phyloP scores from a whole-genome alignment of 2,797 vertebrate genomes.

The Scolopax rusticola region DNA sequence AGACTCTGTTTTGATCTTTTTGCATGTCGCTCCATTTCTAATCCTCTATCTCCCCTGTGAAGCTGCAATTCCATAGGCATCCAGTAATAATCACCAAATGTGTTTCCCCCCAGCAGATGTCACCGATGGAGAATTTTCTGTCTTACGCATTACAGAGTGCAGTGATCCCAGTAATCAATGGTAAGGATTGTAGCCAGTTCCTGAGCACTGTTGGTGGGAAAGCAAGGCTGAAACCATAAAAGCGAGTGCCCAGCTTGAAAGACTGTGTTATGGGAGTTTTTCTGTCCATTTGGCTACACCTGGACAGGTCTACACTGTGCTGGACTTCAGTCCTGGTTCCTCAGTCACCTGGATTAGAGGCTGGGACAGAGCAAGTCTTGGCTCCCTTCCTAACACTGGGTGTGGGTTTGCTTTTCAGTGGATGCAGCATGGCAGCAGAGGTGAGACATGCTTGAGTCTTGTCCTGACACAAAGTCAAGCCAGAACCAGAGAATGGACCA shows the following conservation, averaged over 20 bases:
- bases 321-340: background rate
- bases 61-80: background rate
- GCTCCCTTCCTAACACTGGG: background rate
- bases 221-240: background rate
- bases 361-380: background rate
- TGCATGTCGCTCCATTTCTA: background rate
- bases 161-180: conserved; percentile 68
- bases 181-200: conserved; percentile 38
- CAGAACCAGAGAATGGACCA: background rate
- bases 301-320: background rate
- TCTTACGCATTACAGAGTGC: conserved; percentile 58
- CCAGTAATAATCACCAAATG: background rate
- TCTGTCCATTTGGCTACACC: background rate
- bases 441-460: background rate
- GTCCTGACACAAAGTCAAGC: background rate
- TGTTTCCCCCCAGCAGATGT: conserved; percentile 31
- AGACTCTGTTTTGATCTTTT: background rate
- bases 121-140: conserved; percentile 68
- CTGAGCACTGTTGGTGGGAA: background rate
- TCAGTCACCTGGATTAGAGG: background rate
- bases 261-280: background rate
- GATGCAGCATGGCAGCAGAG: background rate
- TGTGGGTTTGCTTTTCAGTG: background rate
- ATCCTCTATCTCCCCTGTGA: background rate
- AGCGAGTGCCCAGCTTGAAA: background rate